A percentile compares a stretch with the other conserved stretches of the same genome.
Evolutionary conservation across 2,113 vertebrate genomes (phyloP).

Genomic region (Agapornis roseicollis): DNA sequence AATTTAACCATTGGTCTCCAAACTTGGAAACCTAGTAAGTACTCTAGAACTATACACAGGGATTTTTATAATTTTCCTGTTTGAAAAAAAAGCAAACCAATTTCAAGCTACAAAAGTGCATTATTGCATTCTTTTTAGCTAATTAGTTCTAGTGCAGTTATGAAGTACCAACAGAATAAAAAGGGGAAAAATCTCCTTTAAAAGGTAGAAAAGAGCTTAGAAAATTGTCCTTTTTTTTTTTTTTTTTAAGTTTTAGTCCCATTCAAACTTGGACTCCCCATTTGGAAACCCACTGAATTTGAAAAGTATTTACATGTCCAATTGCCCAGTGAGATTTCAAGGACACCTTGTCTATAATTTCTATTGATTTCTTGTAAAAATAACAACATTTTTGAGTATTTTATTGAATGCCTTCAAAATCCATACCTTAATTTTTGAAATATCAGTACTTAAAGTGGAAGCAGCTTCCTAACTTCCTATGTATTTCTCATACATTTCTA

Average conservation of each 20-base stretch:
- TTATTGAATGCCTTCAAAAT: not conserved
- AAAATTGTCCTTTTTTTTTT: not conserved
- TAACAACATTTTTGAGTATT: not conserved
- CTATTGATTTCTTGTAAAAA: not conserved
- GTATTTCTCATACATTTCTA: not conserved
- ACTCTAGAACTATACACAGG: not conserved
- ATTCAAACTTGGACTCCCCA: not conserved
- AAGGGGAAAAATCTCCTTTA: accelerated
- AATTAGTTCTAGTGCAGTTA: not conserved
- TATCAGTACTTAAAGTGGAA: not conserved
- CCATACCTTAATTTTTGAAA: not conserved
- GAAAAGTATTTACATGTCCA: not conserved
- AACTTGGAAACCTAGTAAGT: not conserved
- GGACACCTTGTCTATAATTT: not conserved
- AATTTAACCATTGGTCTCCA: not conserved
- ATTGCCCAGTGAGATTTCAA: not conserved
- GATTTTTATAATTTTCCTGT: not conserved
- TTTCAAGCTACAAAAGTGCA: not conserved
- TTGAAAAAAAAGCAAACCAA: not conserved
- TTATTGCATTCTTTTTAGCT: not conserved
- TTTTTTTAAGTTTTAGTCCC: not conserved
- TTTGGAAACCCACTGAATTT: not conserved
- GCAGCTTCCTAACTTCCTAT: not conserved
- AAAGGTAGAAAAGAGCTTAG: not conserved
- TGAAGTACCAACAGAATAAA: not conserved